Conservation (phyloP, 2,888 invertebrate genomes). For the Dysmachus trigonus region DNA sequence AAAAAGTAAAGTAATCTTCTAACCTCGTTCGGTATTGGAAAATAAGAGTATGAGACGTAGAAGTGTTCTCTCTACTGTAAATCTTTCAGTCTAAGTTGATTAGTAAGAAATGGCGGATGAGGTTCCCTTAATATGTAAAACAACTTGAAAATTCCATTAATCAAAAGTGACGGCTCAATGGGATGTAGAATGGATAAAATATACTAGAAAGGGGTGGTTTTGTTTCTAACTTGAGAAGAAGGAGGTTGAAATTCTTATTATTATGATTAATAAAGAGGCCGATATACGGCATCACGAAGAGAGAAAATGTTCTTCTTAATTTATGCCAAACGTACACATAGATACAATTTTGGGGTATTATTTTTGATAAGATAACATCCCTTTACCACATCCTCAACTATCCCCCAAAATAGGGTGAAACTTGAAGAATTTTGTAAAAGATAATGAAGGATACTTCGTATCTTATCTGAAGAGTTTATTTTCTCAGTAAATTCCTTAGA, state of each 20-base stretch:
- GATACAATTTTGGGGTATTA: not conserved
- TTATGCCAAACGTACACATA: not conserved
- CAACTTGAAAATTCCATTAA: not conserved
- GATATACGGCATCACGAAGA: not conserved
- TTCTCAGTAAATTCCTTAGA: not conserved
- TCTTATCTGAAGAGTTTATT: not conserved
- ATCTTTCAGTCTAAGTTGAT: not conserved
- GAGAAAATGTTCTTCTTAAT: not conserved
- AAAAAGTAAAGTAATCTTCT: no score
- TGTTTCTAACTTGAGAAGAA: not conserved
- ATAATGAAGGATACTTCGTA: not conserved
- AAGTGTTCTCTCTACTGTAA: not conserved
- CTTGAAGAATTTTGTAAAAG: not conserved
- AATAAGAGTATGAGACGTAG: not conserved
- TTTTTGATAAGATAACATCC: not conserved
- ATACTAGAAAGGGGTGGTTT: not conserved
- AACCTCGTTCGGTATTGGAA: not conserved
- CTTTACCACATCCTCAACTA: not conserved
- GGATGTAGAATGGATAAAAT: not conserved
- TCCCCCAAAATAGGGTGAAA: not conserved
- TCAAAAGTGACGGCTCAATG: slow-evolving; percentile 30
- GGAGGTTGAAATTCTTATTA: not conserved
- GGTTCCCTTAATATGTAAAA: not conserved
- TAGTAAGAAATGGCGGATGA: not conserved
- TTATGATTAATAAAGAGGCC: not conserved